Percentiles rank a stretch among this genome's conserved stretches.
Evolutionary conservation across 2,113 vertebrate genomes (phyloP).

Genomic region (Herpetotheres cachinnans): DNA sequence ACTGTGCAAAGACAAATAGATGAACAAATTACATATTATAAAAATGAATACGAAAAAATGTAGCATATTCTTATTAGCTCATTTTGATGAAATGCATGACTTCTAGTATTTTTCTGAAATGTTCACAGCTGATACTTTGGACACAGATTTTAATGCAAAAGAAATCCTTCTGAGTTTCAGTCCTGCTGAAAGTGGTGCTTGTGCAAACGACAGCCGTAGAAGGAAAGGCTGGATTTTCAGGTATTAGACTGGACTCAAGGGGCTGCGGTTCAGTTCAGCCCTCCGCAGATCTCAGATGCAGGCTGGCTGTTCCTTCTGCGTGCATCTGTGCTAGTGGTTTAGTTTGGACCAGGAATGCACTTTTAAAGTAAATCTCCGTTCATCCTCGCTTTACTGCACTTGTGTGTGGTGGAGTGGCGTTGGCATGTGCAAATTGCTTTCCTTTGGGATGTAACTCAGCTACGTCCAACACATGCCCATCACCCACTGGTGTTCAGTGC

Average conservation of each 20-base stretch:
- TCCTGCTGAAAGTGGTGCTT: neutral
- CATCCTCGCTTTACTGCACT: neutral
- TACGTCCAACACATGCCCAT: neutral
- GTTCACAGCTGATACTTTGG: neutral
- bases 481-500: accelerated
- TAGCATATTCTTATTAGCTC: neutral
- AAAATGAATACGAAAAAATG: neutral
- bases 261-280: neutral
- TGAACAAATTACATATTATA: neutral
- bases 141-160: neutral
- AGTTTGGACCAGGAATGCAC: neutral
- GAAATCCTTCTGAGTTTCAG: neutral
- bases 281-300: neutral
- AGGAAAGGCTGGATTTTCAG: neutral
- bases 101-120: neutral
- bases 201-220: neutral
- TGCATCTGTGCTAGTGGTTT: neutral
- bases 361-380: neutral
- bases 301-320: accelerated
- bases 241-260: neutral
- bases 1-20: neutral
- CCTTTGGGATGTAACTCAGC: neutral
- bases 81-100: neutral
- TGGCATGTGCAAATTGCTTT: neutral
- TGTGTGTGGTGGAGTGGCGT: neutral